Evolutionary conservation across 2,888 invertebrate genomes (phyloP).

Genomic region (Toxonevra muliebris): DNA sequence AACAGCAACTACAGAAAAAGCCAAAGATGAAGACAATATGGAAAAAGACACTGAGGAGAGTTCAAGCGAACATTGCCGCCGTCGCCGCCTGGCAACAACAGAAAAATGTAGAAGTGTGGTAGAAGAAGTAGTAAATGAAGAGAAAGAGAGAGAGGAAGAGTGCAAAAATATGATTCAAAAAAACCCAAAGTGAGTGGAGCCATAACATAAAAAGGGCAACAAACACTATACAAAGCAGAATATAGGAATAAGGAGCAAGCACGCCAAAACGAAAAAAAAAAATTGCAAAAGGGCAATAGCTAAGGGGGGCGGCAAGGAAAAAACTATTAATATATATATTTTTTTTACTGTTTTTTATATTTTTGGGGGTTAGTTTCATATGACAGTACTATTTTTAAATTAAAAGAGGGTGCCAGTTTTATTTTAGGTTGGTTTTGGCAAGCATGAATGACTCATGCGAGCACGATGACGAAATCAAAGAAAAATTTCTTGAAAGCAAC

Average conservation of each 20-base stretch:
- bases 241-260: too few relatives aligned
- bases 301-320: too few relatives aligned
- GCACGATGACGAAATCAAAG: background rate
- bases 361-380: too few relatives aligned
- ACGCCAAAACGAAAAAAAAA: too few relatives aligned
- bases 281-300: too few relatives aligned
- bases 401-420: too few relatives aligned
- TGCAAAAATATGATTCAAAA: background rate
- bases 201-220: background rate
- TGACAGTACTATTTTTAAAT: too few relatives aligned
- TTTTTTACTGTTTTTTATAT: too few relatives aligned
- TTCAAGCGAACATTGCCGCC: too few relatives aligned
- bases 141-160: background rate
- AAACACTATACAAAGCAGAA: background rate
- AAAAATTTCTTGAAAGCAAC: background rate
- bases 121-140: background rate
- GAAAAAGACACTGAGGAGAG: conserved; percentile 1
- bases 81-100: conserved; percentile 30
- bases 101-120: background rate
- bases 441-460: background rate
- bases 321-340: too few relatives aligned
- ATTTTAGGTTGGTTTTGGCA: too few relatives aligned
- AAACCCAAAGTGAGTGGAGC: too few relatives aligned
- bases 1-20: background rate
- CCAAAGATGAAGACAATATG: background rate